phyloP scores from a whole-genome alignment of 2,888 invertebrate species.

The Drosophila kokeensis region DNA sequence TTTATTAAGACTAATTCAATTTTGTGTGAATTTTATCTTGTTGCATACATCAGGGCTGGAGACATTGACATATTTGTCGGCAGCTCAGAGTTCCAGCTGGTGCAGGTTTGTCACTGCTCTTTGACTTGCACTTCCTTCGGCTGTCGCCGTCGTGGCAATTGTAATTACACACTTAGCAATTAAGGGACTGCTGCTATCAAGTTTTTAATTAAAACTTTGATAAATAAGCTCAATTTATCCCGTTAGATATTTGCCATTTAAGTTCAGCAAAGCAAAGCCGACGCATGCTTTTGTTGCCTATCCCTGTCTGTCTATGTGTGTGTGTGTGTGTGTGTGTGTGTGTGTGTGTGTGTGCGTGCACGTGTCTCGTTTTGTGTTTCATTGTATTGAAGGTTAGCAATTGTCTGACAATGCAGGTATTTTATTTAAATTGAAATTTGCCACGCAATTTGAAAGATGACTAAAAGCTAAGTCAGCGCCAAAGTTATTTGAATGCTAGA shows the following conservation, averaged over 20 bases:
- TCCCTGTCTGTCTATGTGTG: background rate
- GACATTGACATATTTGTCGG: slow-evolving; percentile 29
- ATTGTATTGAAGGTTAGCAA: slow-evolving; percentile 35
- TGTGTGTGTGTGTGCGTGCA: slow-evolving; percentile 4
- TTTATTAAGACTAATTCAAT: slow-evolving; percentile 77
- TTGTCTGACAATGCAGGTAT: slow-evolving; percentile 59
- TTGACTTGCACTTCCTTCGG: background rate
- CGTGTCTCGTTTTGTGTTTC: slow-evolving; percentile 2
- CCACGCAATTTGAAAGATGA: slow-evolving; percentile 14
- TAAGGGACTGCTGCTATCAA: slow-evolving; percentile 61
- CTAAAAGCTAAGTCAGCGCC: slow-evolving; percentile 25
- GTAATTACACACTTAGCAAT: slow-evolving; percentile 76
- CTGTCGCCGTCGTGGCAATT: slow-evolving; percentile 49
- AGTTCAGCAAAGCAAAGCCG: slow-evolving; percentile 29
- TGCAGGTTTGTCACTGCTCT: slow-evolving; percentile 13
- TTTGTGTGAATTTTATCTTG: slow-evolving; percentile 66
- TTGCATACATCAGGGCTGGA: slow-evolving; percentile 65
- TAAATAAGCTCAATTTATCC: slow-evolving; percentile 77
- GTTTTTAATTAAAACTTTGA: slow-evolving; percentile 79
- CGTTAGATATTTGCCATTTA: slow-evolving; percentile 60
- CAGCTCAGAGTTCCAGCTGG: slow-evolving; percentile 13
- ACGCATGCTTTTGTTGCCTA: slow-evolving; percentile 6
- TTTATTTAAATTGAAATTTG: slow-evolving; percentile 65
- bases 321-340: slow-evolving; percentile 4
- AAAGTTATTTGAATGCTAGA: slow-evolving; percentile 37